Percentiles rank a stretch among this genome's conserved stretches.
Conservation (phyloP, 2,888 invertebrate species). For the Cinara cedri region DNA sequence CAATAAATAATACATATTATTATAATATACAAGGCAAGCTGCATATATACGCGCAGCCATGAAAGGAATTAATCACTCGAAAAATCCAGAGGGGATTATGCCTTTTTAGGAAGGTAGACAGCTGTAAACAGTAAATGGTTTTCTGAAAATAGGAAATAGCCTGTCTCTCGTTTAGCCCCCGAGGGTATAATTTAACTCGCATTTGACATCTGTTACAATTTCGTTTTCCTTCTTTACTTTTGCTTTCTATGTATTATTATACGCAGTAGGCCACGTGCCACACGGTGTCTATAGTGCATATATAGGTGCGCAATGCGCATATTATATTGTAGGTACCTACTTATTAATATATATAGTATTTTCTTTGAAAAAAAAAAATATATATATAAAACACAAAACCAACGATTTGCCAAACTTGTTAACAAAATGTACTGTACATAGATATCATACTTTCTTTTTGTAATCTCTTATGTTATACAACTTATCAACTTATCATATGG, state of each 20-base stretch:
- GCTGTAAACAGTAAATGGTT: conserved; percentile 56
- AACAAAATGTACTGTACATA: neutral
- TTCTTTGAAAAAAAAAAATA: neutral
- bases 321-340: neutral
- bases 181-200: conserved; percentile 55
- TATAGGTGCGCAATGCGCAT: neutral
- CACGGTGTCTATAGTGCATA: conserved; percentile 34
- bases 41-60: conserved; percentile 13
- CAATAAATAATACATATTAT: neutral
- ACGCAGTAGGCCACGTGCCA: conserved; percentile 53
- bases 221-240: conserved; percentile 46
- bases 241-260: conserved; percentile 49
- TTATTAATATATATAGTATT: neutral
- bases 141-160: conserved; percentile 55
- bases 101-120: conserved; percentile 46
- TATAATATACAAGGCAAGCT: conserved; percentile 36
- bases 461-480: too few species aligned
- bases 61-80: conserved; percentile 56
- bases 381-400: neutral
- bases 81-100: conserved; percentile 48
- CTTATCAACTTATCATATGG: too few species aligned
- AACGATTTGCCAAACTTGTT: neutral
- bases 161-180: conserved; percentile 32
- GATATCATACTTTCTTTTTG: too few species aligned
- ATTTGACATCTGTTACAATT: conserved; percentile 57